Evolutionary conservation across 2,888 invertebrate genomes (phyloP), one percentile per base, ranked within the genome.

Genomic region (Galerucella nymphaeae): DNA sequence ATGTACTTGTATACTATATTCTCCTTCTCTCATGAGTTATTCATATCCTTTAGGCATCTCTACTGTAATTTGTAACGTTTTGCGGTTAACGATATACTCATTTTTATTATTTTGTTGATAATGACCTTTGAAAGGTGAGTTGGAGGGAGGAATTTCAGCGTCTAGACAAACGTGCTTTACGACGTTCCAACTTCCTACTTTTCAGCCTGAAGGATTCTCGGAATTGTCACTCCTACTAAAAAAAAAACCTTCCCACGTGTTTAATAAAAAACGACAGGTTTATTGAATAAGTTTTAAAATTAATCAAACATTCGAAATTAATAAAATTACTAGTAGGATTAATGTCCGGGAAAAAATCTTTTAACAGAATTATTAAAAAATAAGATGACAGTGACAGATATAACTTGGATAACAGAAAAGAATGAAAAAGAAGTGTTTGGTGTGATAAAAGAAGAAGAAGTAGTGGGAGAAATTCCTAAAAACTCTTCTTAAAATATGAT

Each of bases 51-150:
- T 75, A 80, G 75, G 77, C 78, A 78, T 81, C 82, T 83, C 82
- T 75, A 83, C 83, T 84, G 84, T 85, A 85, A 85, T 85, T 84
- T 85, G 85, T 85, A 83, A 82, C 85, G 83, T 84, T 84, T 84
- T 69, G 62, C 55, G 69, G 62, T 63, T 69, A 69, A 69, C 69
- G 69, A 69, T 62, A 55, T 42, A 42, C 69, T 69, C 69, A 81
- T 83, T 83, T 83, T 83, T 83, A 82, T 83, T 80, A 81, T 83
- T 80, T 79, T 74, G 74, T 79, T 77, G 81, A 82, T 69, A 69
- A 69, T 62, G 82, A 82, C 80, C 79, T 80, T 79, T 78, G 77
- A 75, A 78, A 78, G 70, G 80, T 76, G 78, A 73, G 48, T 45
- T 59, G 57, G 57, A 66, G 48, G 66, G 66, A 45, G 41, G 9